phyloP scores from a whole-genome alignment of 2,888 invertebrate genomes.

The Trichacis sp. region DNA sequence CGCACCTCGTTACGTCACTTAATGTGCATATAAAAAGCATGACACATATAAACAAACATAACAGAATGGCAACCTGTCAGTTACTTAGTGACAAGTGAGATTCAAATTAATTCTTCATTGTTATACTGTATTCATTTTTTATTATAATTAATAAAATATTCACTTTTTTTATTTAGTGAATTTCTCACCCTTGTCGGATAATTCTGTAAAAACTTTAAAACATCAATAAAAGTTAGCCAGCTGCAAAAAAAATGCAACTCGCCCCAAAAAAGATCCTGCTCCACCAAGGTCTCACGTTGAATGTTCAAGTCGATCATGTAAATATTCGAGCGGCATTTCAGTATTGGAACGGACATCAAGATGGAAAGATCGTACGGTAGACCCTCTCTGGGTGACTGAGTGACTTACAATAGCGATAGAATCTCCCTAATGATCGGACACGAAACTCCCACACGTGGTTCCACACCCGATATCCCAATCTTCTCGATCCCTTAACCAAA shows the following conservation, averaged over 20 bases:
- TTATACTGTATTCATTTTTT: no score
- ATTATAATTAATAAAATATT: no score
- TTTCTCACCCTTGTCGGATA: no score
- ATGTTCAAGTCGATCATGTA: neutral
- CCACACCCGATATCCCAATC: slow-evolving; percentile 23
- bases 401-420: slow-evolving; percentile 64
- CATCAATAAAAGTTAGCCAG: no score
- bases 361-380: slow-evolving; percentile 26
- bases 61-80: no score
- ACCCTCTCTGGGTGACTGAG: slow-evolving; percentile 54
- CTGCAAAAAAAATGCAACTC: no score
- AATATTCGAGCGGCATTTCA: neutral
- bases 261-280: no score
- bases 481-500: slow-evolving; percentile 49
- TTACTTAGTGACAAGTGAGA: no score
- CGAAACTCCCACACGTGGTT: slow-evolving; percentile 60
- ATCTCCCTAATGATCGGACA: slow-evolving; percentile 67
- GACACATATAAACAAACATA: neutral
- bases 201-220: no score
- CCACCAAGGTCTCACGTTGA: no score
- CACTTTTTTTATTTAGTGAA: no score
- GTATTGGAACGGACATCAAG: slow-evolving; percentile 8
- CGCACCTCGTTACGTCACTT: neutral
- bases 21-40: neutral
- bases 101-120: no score